Conservation (phyloP, 2,888 invertebrate genomes). For the Creontiades dilutus region DNA sequence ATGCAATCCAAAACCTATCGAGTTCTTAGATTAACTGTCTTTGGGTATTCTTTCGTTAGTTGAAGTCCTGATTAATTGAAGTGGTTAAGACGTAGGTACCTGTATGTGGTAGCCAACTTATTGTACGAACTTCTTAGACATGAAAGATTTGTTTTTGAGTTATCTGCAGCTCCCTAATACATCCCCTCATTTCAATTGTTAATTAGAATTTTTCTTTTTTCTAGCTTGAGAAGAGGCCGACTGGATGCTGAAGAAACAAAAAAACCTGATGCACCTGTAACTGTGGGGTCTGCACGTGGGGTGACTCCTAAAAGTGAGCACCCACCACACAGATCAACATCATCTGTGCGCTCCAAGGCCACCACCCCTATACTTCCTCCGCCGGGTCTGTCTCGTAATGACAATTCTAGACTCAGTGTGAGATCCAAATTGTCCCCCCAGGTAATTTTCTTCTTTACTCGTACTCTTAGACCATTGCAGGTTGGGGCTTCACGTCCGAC, state of each 20-base stretch:
- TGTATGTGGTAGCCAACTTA: too few relatives aligned
- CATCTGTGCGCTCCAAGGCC: conserved; percentile 68
- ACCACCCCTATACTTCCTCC: conserved; percentile 72
- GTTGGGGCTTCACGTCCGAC: too few relatives aligned
- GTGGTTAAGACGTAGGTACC: too few relatives aligned
- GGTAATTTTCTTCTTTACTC: conserved; percentile 65
- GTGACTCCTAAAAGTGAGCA: conserved; percentile 51
- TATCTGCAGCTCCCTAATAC: too few relatives aligned
- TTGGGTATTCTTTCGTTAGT: too few relatives aligned
- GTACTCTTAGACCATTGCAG: too few relatives aligned
- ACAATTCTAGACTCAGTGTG: conserved; percentile 84
- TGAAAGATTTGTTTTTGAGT: too few relatives aligned
- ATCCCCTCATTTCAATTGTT: too few relatives aligned
- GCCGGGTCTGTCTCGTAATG: conserved; percentile 81
- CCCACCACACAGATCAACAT: conserved; percentile 67
- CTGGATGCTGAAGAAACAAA: conserved; percentile 73
- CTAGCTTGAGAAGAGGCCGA: conserved; percentile 75
- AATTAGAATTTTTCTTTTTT: not conserved
- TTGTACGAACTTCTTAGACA: too few relatives aligned
- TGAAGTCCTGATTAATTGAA: too few relatives aligned
- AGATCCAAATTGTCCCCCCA: conserved; percentile 78
- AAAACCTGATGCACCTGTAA: conserved; percentile 68
- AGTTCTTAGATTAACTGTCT: too few relatives aligned
- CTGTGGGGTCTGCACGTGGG: conserved; percentile 69
- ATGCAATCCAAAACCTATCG: too few relatives aligned